Evolutionary conservation across 2,888 invertebrate species (phyloP), one percentile per base, ranked within the genome.

Genomic region (Epirrhoe tristata): DNA sequence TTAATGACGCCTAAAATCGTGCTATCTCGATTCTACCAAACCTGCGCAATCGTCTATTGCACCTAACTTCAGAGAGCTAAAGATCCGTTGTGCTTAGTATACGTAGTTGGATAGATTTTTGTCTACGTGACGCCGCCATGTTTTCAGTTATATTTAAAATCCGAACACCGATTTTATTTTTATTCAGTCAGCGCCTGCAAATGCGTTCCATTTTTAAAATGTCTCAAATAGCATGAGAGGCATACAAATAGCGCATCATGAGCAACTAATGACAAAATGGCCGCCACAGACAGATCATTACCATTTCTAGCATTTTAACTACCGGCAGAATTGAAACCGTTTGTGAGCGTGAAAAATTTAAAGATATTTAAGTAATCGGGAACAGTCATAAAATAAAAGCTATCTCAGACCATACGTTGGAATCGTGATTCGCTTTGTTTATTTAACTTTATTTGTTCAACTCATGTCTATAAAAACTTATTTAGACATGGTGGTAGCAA

Each of bases 271-370:
- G 76, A 75, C 79, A 82, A 81, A 79, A 81, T 77, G 78, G 79
- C 78, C 71, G 63, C 69, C 73, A 71, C 77, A 77, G 78, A 76
- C 77, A 73, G 74, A 76, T 80, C 80, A 81, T 84, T 82, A 80
- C 80, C 78, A 75, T 71, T 76, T 73, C 73, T 74, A 73, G 74
- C 72, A 75, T 73, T 75, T 76, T 77, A 78, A 80, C 73, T 78
- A 77, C 76, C 69, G 69, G 66, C 69, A 72, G 78, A 82, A 85
- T 83, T 82, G 78, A 81, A 87, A 81, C 72, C 78, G 78, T 80
- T 82, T 81, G 82, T 78, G 77, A 76, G 65, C 69, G 75, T 76
- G 80, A 81, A 80, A 81, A 80, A 79, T 81, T 75, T 81, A 80
- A 78, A 70, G 69, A 74, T 70, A 75, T 77, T 78, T 80, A 73